Percentiles rank a stretch among this genome's conserved stretches.
Conservation (phyloP, 2,113 vertebrate genomes). For the Brachyhypopomus occidentalis region DNA sequence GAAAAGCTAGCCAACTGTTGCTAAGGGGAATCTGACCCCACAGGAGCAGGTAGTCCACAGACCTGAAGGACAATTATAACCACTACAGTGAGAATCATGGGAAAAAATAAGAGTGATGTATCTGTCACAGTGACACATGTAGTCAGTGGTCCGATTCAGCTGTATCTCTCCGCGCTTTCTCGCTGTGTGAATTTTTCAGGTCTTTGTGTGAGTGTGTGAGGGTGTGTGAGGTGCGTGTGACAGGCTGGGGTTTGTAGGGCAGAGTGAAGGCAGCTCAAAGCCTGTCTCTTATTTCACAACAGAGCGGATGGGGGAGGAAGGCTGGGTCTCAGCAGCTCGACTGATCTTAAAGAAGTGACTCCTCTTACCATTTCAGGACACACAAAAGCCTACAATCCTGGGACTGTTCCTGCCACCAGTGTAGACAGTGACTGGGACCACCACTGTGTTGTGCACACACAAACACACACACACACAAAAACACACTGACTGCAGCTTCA, state of each 20-base stretch:
- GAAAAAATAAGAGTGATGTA: too few species aligned
- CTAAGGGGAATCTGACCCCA: too few species aligned
- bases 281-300: conserved; percentile 78
- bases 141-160: too few species aligned
- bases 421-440: conserved; percentile 89
- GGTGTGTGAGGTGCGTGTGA: conserved; percentile 17
- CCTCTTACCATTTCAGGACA: conserved; percentile 90
- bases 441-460: conserved; percentile 84
- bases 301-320: conserved; percentile 74
- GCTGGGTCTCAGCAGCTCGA: conserved; percentile 85
- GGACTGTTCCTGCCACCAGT: conserved; percentile 94
- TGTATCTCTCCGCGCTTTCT: too few species aligned
- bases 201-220: conserved; percentile 41
- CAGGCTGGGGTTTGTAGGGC: conserved; percentile 82
- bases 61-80: too few species aligned
- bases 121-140: too few species aligned
- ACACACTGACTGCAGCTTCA: conserved; percentile 96
- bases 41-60: too few species aligned
- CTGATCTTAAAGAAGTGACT: conserved; percentile 99
- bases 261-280: conserved; percentile 82
- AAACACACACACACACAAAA: conserved; percentile 87
- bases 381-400: conserved; percentile 93
- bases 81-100: too few species aligned
- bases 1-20: neutral
- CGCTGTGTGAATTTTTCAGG: too few species aligned